Base-by-base conservation (phyloP, 1,140 invertebrate species). In the Anoplophora glabripennis region DNA sequence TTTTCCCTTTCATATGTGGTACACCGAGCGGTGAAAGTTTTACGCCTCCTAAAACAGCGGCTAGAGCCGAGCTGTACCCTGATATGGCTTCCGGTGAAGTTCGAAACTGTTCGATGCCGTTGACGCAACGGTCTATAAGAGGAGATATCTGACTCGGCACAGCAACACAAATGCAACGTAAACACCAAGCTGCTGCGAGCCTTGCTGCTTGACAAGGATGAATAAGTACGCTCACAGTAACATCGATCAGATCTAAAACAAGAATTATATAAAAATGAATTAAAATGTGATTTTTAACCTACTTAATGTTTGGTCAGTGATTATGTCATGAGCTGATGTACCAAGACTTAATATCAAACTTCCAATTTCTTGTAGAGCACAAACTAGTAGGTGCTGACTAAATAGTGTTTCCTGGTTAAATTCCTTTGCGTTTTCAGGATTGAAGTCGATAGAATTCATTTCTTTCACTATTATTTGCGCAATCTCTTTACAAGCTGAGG, bases 1-100 rank as follows among this genome's bases (percentile, higher is more conserved):
- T 87, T 80, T 98, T 98, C 66, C 94, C 94, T 66, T 94, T 92
- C 38, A 92, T 93, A 76, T 98, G 95, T 14, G 97, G 97, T 49
- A 99, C 92, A 17, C 97, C 96, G 5, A 99, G 80, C 3, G 94
- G 91, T 42, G 94, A 98, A 45, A 91, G 81, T 53, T 88, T 83
- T 1, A 96, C 93, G 52, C 93, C 91, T 15, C 96, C 95, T 36
- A 99, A 79, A 49, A 99, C 86, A 5, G 96, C 93, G 57, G 95
- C 90, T 53, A 99, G 77, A 5, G 96, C 96, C 71, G 87, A 88
- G 69, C 95, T 96, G 73, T 98, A 99, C 65, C 93, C 93, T 35
- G 89, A 84, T 52, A 99, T 92, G 18, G 94, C 94, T 77, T 98
- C 96, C 0, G 94, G 90, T 15, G 93, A 95, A 21, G 92, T 89